Base-by-base conservation (phyloP, 53 echinoderm and acorn worm genomes). In the Luidia sarsii region DNA sequence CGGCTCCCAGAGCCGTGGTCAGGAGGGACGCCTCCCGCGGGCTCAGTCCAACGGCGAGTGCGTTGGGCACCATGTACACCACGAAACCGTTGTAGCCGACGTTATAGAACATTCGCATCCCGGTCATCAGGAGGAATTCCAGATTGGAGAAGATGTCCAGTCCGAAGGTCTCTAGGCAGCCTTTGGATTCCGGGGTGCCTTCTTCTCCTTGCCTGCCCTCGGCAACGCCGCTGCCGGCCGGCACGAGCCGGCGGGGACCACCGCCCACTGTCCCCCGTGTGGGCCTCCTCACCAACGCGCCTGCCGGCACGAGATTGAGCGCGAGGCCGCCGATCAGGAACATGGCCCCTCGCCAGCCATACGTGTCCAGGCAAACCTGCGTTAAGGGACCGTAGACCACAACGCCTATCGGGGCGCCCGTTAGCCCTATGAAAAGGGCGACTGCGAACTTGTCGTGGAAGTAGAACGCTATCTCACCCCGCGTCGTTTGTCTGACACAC, bases 271-370 rank as follows among this genome's bases (percentile, higher is more conserved):
- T n/a, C n/a, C n/a, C n/a, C n/a, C n/a, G n/a, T n/a, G 57, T 34
- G 1, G 64, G 64, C 20, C 64, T 34, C 20, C 69, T 68, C 5
- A 69, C 15, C 21, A 82, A 21, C 6, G 59, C 1, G 31, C 82
- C 82, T 19, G 43, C 21, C 11, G 33, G 8, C 10, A 33, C 19
- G 14, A 82, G 11, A 41, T 69, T 31, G 31, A 68, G 46, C 8
- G 29, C 31, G 14, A 45, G 9, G 0, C 68, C 68, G 29, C 28
- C 68, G 1, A 48, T 20, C 18, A 67, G 48, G 13, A 67, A 30
- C 68, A 67, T 20, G 7, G 68, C 48, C 18, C 68, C 68, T 13
- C 68, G 68, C 68, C 68, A 67, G 23, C 68, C 46, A n/a, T 48
- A 67, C 1, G 68, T 67, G 15, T 45, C 68, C 9, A 45, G 27